Evolutionary conservation across 1,140 invertebrate species (phyloP).

Genomic region (Adoxophyes honmai): DNA sequence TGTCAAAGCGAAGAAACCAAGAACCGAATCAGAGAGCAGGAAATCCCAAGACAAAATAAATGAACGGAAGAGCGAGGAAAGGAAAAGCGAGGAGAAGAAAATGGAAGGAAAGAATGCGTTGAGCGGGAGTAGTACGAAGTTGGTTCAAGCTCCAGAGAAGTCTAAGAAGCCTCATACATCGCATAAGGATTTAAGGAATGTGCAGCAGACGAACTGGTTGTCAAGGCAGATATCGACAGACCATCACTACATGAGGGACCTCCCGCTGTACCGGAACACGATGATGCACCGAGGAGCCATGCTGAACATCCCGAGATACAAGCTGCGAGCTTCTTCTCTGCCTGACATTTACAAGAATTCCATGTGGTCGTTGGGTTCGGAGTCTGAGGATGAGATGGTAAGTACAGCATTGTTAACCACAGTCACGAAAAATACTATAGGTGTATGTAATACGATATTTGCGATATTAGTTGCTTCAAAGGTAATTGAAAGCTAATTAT

Average conservation of each 20-base stretch:
- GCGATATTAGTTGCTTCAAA: too few relatives aligned
- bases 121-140: conserved; percentile 26
- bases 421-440: too few relatives aligned
- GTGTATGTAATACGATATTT: too few relatives aligned
- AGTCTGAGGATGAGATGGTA: conserved; percentile 78
- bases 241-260: conserved; percentile 84
- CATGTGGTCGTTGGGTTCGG: conserved; percentile 89
- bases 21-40: conserved; percentile 61
- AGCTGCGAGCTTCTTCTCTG: conserved; percentile 90
- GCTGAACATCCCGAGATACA: conserved; percentile 89
- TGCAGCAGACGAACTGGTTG: conserved; percentile 74
- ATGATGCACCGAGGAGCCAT: conserved; percentile 91
- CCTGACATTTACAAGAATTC: conserved; percentile 94
- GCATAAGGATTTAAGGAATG: too few relatives aligned
- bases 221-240: conserved; percentile 78
- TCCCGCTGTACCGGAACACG: conserved; percentile 87
- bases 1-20: conserved; percentile 77
- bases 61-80: conserved; percentile 80
- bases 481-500: too few relatives aligned
- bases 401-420: too few relatives aligned
- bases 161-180: conserved; percentile 22
- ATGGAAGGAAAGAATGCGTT: conserved; percentile 60
- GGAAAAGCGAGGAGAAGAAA: conserved; percentile 73
- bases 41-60: conserved; percentile 67
- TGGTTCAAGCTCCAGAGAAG: conserved; percentile 18